Evolutionary conservation across 2,113 vertebrate genomes (phyloP).

Genomic region (Paracanthobrama guichenoti): DNA sequence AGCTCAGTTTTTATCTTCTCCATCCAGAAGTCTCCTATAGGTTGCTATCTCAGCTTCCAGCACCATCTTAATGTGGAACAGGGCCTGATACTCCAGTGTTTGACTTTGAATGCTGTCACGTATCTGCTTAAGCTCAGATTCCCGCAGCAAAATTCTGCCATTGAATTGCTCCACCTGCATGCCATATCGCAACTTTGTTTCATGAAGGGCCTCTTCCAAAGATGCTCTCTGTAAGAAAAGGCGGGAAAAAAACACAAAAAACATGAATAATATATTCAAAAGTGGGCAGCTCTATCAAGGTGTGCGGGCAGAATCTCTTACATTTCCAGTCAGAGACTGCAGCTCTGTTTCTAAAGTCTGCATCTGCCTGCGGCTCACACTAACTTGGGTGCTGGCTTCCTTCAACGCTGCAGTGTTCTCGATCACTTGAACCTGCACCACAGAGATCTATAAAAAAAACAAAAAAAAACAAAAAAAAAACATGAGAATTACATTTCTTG

Average conservation of each 20-base stretch:
- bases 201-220: constrained; percentile 81
- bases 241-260: too few relatives aligned
- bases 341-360: constrained; percentile 89
- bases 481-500: background rate
- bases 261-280: background rate
- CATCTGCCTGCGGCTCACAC: constrained; percentile 79
- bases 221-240: constrained; percentile 79
- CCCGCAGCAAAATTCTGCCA: constrained; percentile 73
- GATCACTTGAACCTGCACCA: constrained; percentile 78
- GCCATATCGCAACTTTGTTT: constrained; percentile 79
- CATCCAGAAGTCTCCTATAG: constrained; percentile 89
- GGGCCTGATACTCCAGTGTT: constrained; percentile 81
- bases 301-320: background rate
- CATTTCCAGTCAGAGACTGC: constrained; percentile 78
- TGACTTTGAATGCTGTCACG: constrained; percentile 81
- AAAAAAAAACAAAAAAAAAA: too few relatives aligned
- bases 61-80: constrained; percentile 91
- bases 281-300: too few relatives aligned
- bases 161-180: constrained; percentile 84
- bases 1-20: constrained; percentile 59
- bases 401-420: constrained; percentile 83
- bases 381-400: constrained; percentile 80
- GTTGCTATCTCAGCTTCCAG: constrained; percentile 93
- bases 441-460: constrained; percentile 71
- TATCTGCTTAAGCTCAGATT: constrained; percentile 82